Evolutionary conservation across 2,797 vertebrate genomes (phyloP).

Genomic region (Florisuga fusca): DNA sequence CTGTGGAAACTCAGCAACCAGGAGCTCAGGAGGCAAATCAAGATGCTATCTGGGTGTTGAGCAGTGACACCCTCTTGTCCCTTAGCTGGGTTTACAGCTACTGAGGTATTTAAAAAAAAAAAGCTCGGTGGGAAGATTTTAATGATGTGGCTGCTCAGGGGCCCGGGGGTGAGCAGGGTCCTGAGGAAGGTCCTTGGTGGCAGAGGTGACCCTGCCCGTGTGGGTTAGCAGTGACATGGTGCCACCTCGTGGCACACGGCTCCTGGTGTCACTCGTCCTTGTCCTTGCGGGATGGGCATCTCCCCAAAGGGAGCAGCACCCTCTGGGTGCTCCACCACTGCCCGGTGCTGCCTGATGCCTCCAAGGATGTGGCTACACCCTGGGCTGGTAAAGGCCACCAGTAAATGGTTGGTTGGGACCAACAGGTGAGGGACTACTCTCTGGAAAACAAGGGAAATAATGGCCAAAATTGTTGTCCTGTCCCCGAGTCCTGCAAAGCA

Average conservation of each 20-base stretch:
- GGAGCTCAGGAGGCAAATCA: background rate
- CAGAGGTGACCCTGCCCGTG: background rate
- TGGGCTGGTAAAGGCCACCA: background rate
- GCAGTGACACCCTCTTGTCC: background rate
- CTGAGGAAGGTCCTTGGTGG: background rate
- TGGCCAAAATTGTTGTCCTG: background rate
- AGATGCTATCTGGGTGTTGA: background rate
- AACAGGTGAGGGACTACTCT: rapidly evolving
- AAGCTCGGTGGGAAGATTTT: background rate
- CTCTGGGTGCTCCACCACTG: background rate
- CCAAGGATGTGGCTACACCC: rapidly evolving
- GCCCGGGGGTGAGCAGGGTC: background rate
- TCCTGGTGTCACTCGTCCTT: background rate
- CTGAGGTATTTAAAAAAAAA: rapidly evolving
- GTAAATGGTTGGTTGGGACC: background rate
- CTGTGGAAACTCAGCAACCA: background rate
- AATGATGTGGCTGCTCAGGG: background rate
- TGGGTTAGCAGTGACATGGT: conserved; percentile 61
- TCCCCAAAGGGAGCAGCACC: background rate
- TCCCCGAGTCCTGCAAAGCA: background rate
- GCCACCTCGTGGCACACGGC: conserved; percentile 72
- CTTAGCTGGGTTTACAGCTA: background rate
- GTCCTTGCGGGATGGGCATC: background rate
- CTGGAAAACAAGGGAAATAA: background rate
- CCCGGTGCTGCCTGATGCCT: background rate